Conservation (phyloP, 2,797 vertebrate species). For the Capromys pilorides region DNA sequence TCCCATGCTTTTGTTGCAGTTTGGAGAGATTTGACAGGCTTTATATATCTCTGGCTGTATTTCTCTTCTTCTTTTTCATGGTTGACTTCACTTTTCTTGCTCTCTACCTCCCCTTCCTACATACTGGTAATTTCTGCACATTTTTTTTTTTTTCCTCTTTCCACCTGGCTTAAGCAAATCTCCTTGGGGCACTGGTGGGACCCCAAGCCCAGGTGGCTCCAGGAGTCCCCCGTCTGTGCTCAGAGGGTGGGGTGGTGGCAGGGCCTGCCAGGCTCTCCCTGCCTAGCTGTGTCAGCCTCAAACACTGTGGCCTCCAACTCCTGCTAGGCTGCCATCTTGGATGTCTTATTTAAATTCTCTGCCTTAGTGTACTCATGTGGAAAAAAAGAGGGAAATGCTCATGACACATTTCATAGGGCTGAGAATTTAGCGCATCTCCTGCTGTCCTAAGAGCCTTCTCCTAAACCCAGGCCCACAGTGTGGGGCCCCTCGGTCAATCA, state of each 20-base stretch:
- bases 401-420: background rate
- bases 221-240: background rate
- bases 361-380: slow-evolving; percentile 11
- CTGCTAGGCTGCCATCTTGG: background rate
- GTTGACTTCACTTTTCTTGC: slow-evolving; percentile 89
- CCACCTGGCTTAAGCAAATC: slow-evolving; percentile 80
- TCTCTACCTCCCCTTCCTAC: slow-evolving; percentile 86
- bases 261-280: background rate
- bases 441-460: background rate
- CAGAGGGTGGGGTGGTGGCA: background rate
- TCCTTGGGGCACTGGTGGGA: slow-evolving; percentile 71
- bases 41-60: slow-evolving; percentile 87
- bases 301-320: background rate
- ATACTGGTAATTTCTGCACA: slow-evolving; percentile 83
- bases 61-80: slow-evolving; percentile 90
- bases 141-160: slow-evolving; percentile 55
- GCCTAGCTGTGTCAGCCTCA: background rate
- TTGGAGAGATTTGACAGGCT: slow-evolving; percentile 87
- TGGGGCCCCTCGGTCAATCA: slow-evolving; percentile 51
- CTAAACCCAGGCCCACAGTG: background rate
- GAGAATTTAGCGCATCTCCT: background rate
- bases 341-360: background rate
- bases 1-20: slow-evolving; percentile 85
- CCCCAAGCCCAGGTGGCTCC: slow-evolving; percentile 32
- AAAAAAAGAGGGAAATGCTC: background rate